Evolutionary conservation across 1,140 invertebrate species (phyloP).

Genomic region (Amphibalanus amphitrite): DNA sequence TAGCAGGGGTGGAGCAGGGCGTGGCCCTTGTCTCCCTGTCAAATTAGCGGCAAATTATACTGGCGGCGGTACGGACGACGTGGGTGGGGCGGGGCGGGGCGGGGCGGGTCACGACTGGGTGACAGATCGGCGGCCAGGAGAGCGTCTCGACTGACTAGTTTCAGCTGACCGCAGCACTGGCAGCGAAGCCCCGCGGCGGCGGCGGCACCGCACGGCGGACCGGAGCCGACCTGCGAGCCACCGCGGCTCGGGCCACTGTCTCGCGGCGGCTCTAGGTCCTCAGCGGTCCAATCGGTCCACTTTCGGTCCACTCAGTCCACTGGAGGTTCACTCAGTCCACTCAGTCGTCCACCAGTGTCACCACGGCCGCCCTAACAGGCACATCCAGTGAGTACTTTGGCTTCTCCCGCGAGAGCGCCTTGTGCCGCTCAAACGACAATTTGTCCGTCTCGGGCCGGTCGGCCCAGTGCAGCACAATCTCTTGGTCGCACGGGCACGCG

Average conservation of each 20-base stretch:
- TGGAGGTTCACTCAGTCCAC: neutral
- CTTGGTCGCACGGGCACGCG: constrained; percentile 43
- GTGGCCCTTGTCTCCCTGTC: too few species aligned
- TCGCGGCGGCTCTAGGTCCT: too few species aligned
- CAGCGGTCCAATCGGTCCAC: neutral
- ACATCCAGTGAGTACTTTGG: constrained; percentile 25
- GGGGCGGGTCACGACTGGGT: too few species aligned
- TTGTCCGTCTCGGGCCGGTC: constrained; percentile 31
- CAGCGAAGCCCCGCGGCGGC: too few species aligned
- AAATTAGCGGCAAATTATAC: neutral
- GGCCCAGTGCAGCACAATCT: constrained; percentile 39
- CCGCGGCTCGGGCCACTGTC: too few species aligned
- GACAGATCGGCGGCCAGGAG: too few species aligned
- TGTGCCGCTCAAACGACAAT: constrained; percentile 24
- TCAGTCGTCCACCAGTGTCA: constrained; percentile 16
- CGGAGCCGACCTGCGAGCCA: neutral
- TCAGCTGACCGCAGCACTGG: neutral
- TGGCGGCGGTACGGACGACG: too few species aligned
- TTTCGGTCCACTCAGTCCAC: neutral
- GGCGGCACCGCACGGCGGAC: neutral
- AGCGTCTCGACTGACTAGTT: neutral
- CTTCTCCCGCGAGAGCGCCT: constrained; percentile 22
- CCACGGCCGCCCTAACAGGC: constrained; percentile 20
- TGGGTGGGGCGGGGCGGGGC: too few species aligned
- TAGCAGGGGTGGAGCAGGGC: too few species aligned